Evolutionary conservation across 2,888 invertebrate species (phyloP).

Genomic region (Dorcus hopei): DNA sequence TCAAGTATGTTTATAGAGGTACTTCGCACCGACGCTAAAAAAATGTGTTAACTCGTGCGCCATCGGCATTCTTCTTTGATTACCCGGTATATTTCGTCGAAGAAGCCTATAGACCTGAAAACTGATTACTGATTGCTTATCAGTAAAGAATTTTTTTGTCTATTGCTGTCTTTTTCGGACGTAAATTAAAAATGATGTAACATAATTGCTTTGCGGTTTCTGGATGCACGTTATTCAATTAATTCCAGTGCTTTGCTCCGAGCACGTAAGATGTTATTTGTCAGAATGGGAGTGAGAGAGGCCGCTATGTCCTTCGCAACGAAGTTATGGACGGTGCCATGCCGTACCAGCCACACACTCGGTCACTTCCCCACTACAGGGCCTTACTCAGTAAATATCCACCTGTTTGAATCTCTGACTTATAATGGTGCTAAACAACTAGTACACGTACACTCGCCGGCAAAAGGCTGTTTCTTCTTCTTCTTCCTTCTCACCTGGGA

Average conservation of each 20-base stretch:
- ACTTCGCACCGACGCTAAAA: too few species aligned
- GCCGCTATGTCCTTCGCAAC: slow-evolving; percentile 33
- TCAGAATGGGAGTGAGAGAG: slow-evolving; percentile 11
- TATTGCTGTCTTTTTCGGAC: too few species aligned
- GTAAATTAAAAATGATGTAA: not conserved
- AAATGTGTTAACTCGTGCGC: too few species aligned
- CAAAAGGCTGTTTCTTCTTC: not conserved
- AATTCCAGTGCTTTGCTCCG: too few species aligned
- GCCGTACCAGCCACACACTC: slow-evolving; percentile 37
- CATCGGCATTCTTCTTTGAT: too few species aligned
- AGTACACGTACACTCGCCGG: not conserved
- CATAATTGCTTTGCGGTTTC: too few species aligned
- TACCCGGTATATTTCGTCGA: too few species aligned
- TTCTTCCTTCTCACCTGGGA: not conserved
- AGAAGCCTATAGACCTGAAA: too few species aligned
- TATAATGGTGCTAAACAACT: slow-evolving; percentile 2
- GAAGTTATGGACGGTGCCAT: slow-evolving; percentile 36
- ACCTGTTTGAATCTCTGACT: slow-evolving; percentile 14
- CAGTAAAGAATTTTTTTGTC: too few species aligned
- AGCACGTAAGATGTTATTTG: not conserved
- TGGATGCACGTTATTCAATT: too few species aligned
- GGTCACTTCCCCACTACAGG: slow-evolving; percentile 32
- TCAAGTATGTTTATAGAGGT: too few species aligned
- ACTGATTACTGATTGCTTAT: too few species aligned
- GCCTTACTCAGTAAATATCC: slow-evolving; percentile 24